Conservation (phyloP, 2,113 vertebrate species). For the Oncorhynchus tshawytscha region DNA sequence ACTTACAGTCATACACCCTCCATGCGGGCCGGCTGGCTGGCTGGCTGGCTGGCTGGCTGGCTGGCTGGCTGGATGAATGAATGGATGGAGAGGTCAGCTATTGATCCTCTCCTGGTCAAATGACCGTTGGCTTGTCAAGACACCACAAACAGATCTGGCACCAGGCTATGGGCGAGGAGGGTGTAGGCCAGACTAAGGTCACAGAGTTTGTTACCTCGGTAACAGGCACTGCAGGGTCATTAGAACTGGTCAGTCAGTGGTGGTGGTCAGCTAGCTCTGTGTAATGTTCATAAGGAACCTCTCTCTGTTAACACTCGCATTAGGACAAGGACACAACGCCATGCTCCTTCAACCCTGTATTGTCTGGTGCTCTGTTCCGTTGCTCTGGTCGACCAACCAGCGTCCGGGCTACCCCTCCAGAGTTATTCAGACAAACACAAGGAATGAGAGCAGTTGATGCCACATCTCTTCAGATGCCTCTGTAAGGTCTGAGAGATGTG, state of each 20-base stretch:
- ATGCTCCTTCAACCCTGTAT: background rate
- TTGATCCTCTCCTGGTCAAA: constrained; percentile 55
- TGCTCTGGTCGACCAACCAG: constrained; percentile 28
- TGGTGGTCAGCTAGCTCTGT: background rate
- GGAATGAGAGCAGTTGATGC: no score
- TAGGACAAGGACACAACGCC: background rate
- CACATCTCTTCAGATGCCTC: no score
- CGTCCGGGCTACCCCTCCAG: background rate
- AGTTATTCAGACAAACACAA: no score
- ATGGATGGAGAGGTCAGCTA: constrained; percentile 27
- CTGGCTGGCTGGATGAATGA: background rate
- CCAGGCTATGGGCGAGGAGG: no score
- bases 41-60: no score
- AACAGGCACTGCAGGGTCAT: no score
- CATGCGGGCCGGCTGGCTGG: no score
- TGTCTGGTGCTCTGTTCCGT: constrained; percentile 22
- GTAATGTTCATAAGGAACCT: constrained; percentile 31
- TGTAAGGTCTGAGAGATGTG: no score
- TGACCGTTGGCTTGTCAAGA: constrained; percentile 40
- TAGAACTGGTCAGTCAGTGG: no score
- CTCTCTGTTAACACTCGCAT: constrained; percentile 2
- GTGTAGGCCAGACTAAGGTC: no score
- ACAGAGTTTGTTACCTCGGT: no score
- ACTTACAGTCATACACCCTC: constrained; percentile 22
- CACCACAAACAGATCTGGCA: no score